Percentiles rank a stretch among this genome's conserved stretches.
Evolutionary conservation across 1,140 invertebrate species (phyloP).

Genomic region (Pantala flavescens): DNA sequence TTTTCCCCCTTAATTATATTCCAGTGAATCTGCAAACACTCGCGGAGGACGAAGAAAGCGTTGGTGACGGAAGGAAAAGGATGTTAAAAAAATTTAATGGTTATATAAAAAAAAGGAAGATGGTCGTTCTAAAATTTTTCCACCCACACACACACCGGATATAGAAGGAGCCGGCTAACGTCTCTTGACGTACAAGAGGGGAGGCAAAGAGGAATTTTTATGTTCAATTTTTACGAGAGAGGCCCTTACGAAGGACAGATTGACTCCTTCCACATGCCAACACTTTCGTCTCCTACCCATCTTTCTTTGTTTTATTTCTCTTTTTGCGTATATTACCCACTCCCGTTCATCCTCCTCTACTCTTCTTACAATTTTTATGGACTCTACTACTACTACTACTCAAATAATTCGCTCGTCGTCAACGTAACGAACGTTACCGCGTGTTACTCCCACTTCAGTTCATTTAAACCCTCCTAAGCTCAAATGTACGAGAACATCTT

Average conservation of each 20-base stretch:
- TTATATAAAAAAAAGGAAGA: too few species aligned
- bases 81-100: too few species aligned
- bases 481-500: too few species aligned
- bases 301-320: not conserved
- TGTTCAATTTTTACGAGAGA: not conserved
- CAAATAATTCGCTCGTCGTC: not conserved
- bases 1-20: too few species aligned
- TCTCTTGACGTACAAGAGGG: not conserved
- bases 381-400: not conserved
- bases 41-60: too few species aligned
- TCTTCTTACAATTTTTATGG: not conserved
- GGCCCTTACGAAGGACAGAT: not conserved
- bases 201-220: slow-evolving; percentile 2
- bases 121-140: too few species aligned
- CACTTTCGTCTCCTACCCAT: not conserved
- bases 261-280: not conserved
- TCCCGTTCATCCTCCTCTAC: not conserved
- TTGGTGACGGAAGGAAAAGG: too few species aligned
- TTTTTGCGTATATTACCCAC: not conserved
- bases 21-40: too few species aligned
- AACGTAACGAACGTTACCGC: too few species aligned
- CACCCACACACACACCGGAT: too few species aligned
- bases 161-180: not conserved
- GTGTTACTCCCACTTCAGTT: too few species aligned
- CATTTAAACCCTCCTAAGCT: too few species aligned